Base-by-base conservation (phyloP, 2,888 invertebrate species). In the Lithophane socia region DNA sequence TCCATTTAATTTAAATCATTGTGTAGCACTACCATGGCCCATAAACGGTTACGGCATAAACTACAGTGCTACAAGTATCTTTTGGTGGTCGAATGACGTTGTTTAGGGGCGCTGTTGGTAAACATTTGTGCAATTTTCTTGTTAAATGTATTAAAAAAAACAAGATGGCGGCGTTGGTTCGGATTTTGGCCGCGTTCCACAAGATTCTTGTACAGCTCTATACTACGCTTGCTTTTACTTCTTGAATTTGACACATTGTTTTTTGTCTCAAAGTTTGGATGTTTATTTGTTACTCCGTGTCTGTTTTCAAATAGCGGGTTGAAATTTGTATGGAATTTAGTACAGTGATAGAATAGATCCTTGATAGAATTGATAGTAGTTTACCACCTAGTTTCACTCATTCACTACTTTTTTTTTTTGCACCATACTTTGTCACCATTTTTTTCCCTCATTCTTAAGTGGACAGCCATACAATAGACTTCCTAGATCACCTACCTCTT, bases 1-100 rank as follows among this genome's bases (percentile, higher is more conserved):
- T 75, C 75, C 49, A 79, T 83, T 83, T 70, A 58, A 83, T 75
- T 83, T 83, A 60, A 79, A 79, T 79, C 65, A 73, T 79, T 70
- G 65, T 65, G 60, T 66, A 52, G 24, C n/a, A 74, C 44, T 56
- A 67, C 29, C 54, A 21, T 56, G 13, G 49, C 18, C 24, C 67
- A 70, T 63, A 63, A 67, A 47, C 29, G 7, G 42, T 24, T 60
- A 42, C 12, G 67, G 21, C 77, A 56, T 49, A 29, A 56, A 65
- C 24, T 70, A 29, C 5, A 37, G 3, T 52, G 37, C 10, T n/a
- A 16, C 18, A 54, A 16, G 9, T 0, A 42, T 10, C 16, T 54
- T 16, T 54, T n/a, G 37, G n/a, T 42, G 10, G 7, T 2, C 3
- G 52, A 52, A 52, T 3, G 37, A 37, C 37, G n/a, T 37, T 37